These are phyloP conservation scores for Hippocampus guttulatus DNA, from an alignment of 2,113 vertebrate species.

Conservation along the genomic window DNA sequence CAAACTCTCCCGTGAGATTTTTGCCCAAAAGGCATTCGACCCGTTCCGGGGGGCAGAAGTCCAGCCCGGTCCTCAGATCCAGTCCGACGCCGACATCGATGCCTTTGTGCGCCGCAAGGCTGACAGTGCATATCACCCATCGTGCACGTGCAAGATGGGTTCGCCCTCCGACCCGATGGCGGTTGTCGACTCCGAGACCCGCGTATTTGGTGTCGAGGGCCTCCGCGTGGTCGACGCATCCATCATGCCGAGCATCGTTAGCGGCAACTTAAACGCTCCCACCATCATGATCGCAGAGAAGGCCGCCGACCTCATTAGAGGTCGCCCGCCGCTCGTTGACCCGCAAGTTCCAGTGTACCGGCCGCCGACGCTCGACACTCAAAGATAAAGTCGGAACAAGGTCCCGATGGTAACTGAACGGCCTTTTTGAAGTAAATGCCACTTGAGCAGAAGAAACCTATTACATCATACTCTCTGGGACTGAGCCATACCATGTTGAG, in stretches of 20 bases:
- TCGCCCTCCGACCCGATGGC: slow-evolving; percentile 74
- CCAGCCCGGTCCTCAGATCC: slow-evolving; percentile 77
- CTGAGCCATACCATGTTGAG: no score
- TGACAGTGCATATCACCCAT: slow-evolving; percentile 94
- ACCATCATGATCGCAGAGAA: slow-evolving; percentile 98
- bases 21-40: slow-evolving; percentile 88
- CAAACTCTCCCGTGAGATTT: slow-evolving; percentile 87
- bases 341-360: slow-evolving; percentile 79
- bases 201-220: slow-evolving; percentile 82
- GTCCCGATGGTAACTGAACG: no score
- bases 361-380: slow-evolving; percentile 75
- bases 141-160: slow-evolving; percentile 96
- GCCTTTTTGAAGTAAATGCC: no score
- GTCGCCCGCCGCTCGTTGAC: slow-evolving; percentile 74
- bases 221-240: slow-evolving; percentile 91
- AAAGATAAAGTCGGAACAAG: slow-evolving; percentile 66
- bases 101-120: slow-evolving; percentile 85
- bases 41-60: slow-evolving; percentile 83
- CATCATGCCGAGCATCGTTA: slow-evolving; percentile 93
- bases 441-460: no score
- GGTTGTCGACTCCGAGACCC: slow-evolving; percentile 82
- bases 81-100: slow-evolving; percentile 86
- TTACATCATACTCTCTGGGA: no score
- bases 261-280: slow-evolving; percentile 92
- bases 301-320: slow-evolving; percentile 86